These are phyloP conservation scores for Drosophila engyochracea DNA, from an alignment of 2,888 invertebrate genomes.

Conservation along the genomic window DNA sequence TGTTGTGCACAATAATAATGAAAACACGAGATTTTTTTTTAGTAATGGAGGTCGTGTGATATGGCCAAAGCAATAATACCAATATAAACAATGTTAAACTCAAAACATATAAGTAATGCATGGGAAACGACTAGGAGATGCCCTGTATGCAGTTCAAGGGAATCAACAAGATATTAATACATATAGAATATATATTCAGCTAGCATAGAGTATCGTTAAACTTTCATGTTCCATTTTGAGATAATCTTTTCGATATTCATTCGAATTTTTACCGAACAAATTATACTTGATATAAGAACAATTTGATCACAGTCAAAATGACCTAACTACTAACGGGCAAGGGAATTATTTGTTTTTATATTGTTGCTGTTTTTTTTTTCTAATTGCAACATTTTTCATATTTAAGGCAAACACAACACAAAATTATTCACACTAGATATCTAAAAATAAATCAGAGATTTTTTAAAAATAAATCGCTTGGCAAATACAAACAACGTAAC, in stretches of 20 bases:
- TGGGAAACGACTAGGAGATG: background rate
- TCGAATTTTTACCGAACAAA: background rate
- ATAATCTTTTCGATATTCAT: background rate
- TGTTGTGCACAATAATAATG: slow-evolving; percentile 15
- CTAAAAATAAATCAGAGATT: slow-evolving; percentile 23
- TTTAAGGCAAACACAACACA: background rate
- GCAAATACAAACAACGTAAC: slow-evolving; percentile 34
- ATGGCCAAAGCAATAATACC: background rate
- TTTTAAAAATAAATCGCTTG: slow-evolving; percentile 4
- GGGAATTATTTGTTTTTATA: background rate
- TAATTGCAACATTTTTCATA: slow-evolving; percentile 2
- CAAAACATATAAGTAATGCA: background rate
- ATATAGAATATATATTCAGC: background rate
- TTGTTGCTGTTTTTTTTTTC: slow-evolving; percentile 3
- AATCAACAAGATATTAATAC: background rate
- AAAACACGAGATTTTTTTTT: slow-evolving; percentile 13
- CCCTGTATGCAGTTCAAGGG: background rate
- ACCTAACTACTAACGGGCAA: too few relatives aligned
- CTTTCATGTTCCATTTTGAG: background rate
- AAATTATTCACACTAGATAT: slow-evolving; percentile 17
- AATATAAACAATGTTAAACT: slow-evolving; percentile 1
- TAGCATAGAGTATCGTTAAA: background rate
- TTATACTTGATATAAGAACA: background rate
- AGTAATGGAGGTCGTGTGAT: background rate
- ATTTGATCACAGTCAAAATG: background rate